A percentile compares a stretch with the other conserved stretches of the same genome.
These are phyloP conservation scores for Acrobasis repandana DNA, from an alignment of 2,888 invertebrate genomes.

Conservation along the genomic window DNA sequence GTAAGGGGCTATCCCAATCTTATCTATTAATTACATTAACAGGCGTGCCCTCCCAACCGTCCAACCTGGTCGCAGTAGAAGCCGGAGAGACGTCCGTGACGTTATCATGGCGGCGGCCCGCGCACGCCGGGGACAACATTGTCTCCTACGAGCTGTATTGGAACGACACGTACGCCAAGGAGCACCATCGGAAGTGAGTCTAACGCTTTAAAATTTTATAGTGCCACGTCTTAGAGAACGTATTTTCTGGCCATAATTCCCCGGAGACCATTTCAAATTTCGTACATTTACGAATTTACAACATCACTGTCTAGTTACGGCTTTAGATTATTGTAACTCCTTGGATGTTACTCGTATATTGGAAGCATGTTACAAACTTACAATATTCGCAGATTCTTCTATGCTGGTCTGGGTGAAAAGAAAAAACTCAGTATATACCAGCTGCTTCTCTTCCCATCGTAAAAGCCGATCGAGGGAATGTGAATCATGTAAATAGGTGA, in stretches of 20 bases:
- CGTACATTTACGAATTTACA: neutral
- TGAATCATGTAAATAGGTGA: too few relatives aligned
- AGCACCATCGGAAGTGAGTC: slow-evolving; percentile 90
- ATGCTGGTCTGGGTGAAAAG: too few relatives aligned
- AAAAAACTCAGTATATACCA: too few relatives aligned
- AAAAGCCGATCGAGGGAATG: too few relatives aligned
- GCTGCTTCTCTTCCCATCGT: too few relatives aligned
- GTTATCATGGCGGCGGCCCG: slow-evolving; percentile 95
- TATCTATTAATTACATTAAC: neutral
- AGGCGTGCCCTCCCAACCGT: slow-evolving; percentile 98
- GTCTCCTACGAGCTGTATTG: slow-evolving; percentile 98
- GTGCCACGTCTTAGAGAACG: neutral
- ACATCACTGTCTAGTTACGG: too few relatives aligned
- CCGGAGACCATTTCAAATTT: neutral
- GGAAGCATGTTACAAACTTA: too few relatives aligned
- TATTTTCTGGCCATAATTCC: neutral
- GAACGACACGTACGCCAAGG: slow-evolving; percentile 97
- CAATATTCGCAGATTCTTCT: too few relatives aligned
- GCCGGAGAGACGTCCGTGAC: slow-evolving; percentile 95
- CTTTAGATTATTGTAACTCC: too few relatives aligned
- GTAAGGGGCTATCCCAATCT: too few relatives aligned
- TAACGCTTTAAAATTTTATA: slow-evolving; percentile 7
- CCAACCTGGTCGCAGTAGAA: slow-evolving; percentile 92
- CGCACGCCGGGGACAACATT: slow-evolving; percentile 95
- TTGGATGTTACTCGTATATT: too few relatives aligned